A percentile compares a stretch with the other conserved stretches of the same genome.
These are phyloP conservation scores for Rhineura floridana DNA, from an alignment of 2,113 vertebrate species.

Conservation along the genomic window DNA sequence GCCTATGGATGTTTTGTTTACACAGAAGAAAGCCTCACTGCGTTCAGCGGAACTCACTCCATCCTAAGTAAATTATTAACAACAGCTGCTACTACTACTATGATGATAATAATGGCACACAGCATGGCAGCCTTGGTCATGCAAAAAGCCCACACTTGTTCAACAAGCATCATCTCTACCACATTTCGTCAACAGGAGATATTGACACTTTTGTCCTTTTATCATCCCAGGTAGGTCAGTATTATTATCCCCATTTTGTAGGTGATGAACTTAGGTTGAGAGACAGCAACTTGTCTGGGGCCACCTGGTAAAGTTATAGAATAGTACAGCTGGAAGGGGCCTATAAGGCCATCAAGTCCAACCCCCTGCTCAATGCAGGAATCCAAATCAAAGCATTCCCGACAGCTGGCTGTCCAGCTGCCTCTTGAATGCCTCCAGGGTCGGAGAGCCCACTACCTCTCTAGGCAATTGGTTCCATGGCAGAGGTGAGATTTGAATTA, in stretches of 20 bases:
- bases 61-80: background rate
- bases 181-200: background rate
- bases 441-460: too few relatives aligned
- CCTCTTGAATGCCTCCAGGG: too few relatives aligned
- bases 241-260: background rate
- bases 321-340: too few relatives aligned
- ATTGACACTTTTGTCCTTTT: background rate
- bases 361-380: too few relatives aligned
- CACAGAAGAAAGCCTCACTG: background rate
- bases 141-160: background rate
- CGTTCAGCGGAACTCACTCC: background rate
- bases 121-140: background rate
- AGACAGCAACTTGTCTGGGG: background rate
- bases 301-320: background rate
- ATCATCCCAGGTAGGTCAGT: background rate
- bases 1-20: background rate
- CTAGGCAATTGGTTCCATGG: too few relatives aligned
- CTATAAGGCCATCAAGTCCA: too few relatives aligned
- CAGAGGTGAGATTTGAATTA: background rate
- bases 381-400: too few relatives aligned
- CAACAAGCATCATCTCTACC: background rate
- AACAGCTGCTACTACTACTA: too few relatives aligned
- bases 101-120: too few relatives aligned
- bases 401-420: too few relatives aligned
- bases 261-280: background rate